A percentile compares a stretch with the other conserved stretches of the same genome.
phyloP scores from a whole-genome alignment of 2,797 vertebrate genomes.

The Serranus cabrilla region DNA sequence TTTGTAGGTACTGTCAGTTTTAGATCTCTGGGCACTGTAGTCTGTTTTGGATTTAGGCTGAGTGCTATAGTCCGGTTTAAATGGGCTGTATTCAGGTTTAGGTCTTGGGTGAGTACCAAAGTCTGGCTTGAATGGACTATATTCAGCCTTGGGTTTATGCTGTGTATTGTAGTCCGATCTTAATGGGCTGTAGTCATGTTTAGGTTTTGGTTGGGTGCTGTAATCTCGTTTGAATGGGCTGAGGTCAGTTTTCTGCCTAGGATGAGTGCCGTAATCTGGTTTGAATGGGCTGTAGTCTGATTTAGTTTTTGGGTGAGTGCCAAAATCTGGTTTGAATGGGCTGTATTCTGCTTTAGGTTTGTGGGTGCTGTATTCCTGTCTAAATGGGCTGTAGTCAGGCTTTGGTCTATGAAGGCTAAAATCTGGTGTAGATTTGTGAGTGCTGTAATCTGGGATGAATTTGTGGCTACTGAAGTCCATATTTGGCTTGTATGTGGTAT shows the following conservation, averaged over 20 bases:
- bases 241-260: conserved; percentile 82
- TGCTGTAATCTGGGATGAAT: conserved; percentile 80
- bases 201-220: conserved; percentile 82
- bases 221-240: conserved; percentile 85
- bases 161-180: conserved; percentile 83
- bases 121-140: conserved; percentile 82
- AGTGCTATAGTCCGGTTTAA: conserved; percentile 83
- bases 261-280: conserved; percentile 83
- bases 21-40: conserved; percentile 81
- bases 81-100: conserved; percentile 82
- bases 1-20: conserved; percentile 79
- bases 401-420: conserved; percentile 84
- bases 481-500: conserved; percentile 84
- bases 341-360: conserved; percentile 84
- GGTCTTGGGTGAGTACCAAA: conserved; percentile 81
- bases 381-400: conserved; percentile 83
- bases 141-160: conserved; percentile 79
- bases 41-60: conserved; percentile 83
- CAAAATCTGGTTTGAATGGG: conserved; percentile 82
- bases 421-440: conserved; percentile 83
- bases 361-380: conserved; percentile 83
- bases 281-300: conserved; percentile 85
- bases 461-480: conserved; percentile 84
- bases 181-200: conserved; percentile 84
- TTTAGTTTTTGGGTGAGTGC: conserved; percentile 82